Conservation (phyloP, 2,113 vertebrate species). For the Xerus inauris region DNA sequence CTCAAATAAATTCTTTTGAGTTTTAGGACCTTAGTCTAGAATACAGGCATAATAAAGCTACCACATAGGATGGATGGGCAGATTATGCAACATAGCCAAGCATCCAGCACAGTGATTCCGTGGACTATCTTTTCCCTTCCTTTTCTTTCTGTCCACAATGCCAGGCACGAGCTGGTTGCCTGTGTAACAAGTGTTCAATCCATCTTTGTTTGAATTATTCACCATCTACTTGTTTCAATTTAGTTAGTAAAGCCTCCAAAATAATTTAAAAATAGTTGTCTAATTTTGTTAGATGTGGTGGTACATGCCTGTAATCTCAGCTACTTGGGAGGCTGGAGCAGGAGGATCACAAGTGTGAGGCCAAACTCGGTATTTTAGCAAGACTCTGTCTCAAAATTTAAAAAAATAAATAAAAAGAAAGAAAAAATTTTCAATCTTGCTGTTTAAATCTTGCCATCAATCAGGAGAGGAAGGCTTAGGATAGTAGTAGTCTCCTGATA, state of each 20-base stretch:
- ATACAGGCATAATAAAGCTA: not conserved
- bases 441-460: constrained; percentile 4
- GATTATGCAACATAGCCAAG: not conserved
- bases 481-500: not conserved
- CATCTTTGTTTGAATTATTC: not conserved
- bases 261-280: not conserved
- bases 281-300: no score
- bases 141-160: not conserved
- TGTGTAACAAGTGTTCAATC: not conserved
- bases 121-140: not conserved
- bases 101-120: not conserved
- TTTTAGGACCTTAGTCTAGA: not conserved
- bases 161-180: not conserved
- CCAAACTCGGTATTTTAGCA: no score
- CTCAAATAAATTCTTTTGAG: not conserved
- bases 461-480: not conserved
- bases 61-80: not conserved
- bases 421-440: not conserved
- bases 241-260: not conserved
- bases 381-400: no score
- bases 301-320: no score
- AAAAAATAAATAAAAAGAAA: no score
- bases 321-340: no score
- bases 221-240: not conserved
- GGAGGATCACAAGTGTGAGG: no score